A percentile compares a stretch with the other conserved stretches of the same genome.
These are phyloP conservation scores for Meloidogyne hapla DNA, from an alignment of 1,140 invertebrate species.

Conservation along the genomic window DNA sequence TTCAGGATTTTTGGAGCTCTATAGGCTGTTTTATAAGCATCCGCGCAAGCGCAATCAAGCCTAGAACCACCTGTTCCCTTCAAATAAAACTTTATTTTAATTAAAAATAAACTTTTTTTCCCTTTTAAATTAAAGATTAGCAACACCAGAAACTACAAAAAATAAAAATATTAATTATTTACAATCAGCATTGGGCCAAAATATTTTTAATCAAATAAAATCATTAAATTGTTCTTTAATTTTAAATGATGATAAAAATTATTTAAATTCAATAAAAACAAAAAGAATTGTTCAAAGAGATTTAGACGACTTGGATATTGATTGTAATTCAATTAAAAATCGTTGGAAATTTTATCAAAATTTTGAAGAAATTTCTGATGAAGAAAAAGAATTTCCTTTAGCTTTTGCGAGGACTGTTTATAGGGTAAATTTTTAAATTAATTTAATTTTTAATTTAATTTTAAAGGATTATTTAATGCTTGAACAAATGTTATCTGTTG, in stretches of 20 bases:
- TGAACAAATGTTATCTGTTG: constrained; percentile 40
- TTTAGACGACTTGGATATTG: constrained; percentile 5
- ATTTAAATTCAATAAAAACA: background rate
- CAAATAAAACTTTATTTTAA: background rate
- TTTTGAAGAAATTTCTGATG: constrained; percentile 5
- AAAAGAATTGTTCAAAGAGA: background rate
- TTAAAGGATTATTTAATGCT: constrained; percentile 50
- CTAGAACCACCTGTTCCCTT: background rate
- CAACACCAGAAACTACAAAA: background rate
- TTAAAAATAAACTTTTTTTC: background rate
- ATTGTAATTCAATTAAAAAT: constrained; percentile 20
- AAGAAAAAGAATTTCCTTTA: constrained; percentile 33
- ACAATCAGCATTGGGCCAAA: background rate
- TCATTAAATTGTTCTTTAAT: background rate
- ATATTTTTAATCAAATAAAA: background rate
- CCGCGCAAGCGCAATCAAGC: background rate
- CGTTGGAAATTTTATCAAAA: constrained; percentile 23
- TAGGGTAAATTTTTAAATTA: constrained; percentile 24
- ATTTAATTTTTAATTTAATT: background rate
- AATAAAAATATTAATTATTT: background rate
- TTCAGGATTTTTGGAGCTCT: background rate
- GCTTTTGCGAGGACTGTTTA: constrained; percentile 44
- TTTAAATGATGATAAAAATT: background rate
- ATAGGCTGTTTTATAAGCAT: background rate
- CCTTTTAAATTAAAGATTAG: background rate